Evolutionary conservation across 1,140 invertebrate species (phyloP).

Genomic region (Spodoptera litura): DNA sequence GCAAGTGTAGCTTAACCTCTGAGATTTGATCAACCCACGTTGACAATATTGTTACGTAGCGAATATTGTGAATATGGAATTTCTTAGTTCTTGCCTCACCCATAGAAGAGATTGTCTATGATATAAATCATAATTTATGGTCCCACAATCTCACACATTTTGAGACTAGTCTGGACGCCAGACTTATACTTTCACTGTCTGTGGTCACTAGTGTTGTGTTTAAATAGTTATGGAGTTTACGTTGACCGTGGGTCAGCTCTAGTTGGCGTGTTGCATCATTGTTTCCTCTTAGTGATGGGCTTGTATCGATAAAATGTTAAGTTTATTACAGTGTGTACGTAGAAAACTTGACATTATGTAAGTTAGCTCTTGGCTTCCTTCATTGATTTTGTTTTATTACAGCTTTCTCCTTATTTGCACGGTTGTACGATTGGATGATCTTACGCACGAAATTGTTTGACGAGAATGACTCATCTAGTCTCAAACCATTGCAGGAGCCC

Average conservation of each 20-base stretch:
- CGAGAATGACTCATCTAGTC: no score
- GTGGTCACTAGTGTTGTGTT: neutral
- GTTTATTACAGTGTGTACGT: no score
- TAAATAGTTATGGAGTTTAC: slow-evolving; percentile 5
- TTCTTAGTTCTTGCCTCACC: neutral
- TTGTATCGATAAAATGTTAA: neutral
- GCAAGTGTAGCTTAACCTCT: no score
- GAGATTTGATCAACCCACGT: no score
- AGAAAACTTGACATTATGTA: neutral
- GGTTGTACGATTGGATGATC: no score
- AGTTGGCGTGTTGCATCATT: neutral
- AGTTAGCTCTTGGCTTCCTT: neutral
- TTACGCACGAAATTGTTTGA: no score
- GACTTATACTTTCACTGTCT: slow-evolving; percentile 32
- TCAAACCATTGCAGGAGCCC: no score
- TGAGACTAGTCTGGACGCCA: slow-evolving; percentile 1
- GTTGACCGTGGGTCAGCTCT: slow-evolving; percentile 5
- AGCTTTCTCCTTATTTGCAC: neutral
- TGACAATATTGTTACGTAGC: no score
- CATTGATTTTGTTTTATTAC: neutral
- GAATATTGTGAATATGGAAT: neutral
- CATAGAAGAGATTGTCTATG: neutral
- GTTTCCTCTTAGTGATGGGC: slow-evolving; percentile 6
- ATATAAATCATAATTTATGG: slow-evolving; percentile 17
- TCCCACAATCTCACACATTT: slow-evolving; percentile 12